A percentile compares a stretch with the other conserved stretches of the same genome.
Evolutionary conservation across 2,113 vertebrate species (phyloP).

Genomic region (Lanius collurio): DNA sequence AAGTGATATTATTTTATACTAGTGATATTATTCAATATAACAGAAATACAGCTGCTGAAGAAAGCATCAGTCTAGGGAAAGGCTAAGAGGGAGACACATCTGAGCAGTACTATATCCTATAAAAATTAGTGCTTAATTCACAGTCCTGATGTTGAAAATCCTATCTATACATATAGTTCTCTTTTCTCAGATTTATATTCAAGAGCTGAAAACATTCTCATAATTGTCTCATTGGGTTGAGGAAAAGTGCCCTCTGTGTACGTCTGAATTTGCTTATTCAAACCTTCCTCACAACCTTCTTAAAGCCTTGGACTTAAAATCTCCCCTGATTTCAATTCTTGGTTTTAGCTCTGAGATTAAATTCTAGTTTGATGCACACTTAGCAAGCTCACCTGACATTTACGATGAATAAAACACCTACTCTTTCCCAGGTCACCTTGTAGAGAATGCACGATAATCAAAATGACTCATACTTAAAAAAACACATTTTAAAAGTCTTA

Average conservation of each 20-base stretch:
- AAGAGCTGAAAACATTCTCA: neutral
- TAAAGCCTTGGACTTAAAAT: constrained; percentile 1
- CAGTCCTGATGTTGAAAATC: neutral
- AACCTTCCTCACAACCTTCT: neutral
- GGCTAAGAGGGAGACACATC: neutral
- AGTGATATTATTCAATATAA: neutral
- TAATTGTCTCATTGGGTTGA: constrained; percentile 7
- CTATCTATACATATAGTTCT: neutral
- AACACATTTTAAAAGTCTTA: neutral
- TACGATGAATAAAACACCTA: neutral
- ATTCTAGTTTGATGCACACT: neutral
- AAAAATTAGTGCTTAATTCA: neutral
- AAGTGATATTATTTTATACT: neutral
- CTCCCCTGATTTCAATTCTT: constrained; percentile 11
- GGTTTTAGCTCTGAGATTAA: constrained; percentile 6
- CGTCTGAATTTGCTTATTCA: constrained; percentile 28
- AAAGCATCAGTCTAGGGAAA: neutral
- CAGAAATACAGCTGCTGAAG: neutral
- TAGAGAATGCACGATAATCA: neutral
- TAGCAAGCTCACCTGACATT: neutral
- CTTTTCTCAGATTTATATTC: neutral
- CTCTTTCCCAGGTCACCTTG: neutral
- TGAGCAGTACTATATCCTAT: neutral
- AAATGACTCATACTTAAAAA: neutral
- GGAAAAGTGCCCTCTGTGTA: neutral